Conservation (phyloP, 2,797 vertebrate species). For the Falco biarmicus region DNA sequence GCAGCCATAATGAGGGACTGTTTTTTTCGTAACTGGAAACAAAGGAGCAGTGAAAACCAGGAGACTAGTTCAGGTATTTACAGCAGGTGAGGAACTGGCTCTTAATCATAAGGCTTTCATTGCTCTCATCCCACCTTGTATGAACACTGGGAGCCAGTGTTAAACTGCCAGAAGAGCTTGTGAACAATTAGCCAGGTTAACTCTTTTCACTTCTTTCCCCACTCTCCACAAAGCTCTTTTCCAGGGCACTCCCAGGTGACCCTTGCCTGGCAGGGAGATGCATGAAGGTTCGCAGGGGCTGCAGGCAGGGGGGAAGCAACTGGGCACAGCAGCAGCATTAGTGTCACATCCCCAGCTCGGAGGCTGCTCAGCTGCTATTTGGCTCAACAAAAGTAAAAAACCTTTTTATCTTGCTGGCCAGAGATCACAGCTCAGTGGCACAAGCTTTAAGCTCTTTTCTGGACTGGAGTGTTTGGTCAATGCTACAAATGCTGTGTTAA, state of each 20-base stretch:
- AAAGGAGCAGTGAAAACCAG: background rate
- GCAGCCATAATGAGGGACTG: background rate
- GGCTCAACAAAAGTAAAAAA: background rate
- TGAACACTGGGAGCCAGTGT: background rate
- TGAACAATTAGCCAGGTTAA: background rate
- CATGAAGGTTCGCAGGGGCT: fast-evolving
- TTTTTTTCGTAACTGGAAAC: background rate
- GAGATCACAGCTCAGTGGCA: background rate
- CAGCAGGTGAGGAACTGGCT: background rate
- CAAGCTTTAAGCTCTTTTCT: background rate
- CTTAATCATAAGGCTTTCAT: background rate
- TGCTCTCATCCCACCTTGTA: background rate
- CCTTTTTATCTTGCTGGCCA: background rate
- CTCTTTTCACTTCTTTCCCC: background rate
- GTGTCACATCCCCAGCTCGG: background rate
- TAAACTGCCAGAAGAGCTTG: background rate
- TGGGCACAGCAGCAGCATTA: fast-evolving
- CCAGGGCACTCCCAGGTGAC: fast-evolving
- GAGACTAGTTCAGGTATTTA: background rate
- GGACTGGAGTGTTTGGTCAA: background rate
- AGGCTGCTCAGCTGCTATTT: background rate
- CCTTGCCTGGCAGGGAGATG: background rate
- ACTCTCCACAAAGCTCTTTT: background rate
- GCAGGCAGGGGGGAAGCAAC: background rate
- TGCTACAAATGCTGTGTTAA: background rate